Conservation (phyloP, 2,113 vertebrate species). For the Bufo bufo region DNA sequence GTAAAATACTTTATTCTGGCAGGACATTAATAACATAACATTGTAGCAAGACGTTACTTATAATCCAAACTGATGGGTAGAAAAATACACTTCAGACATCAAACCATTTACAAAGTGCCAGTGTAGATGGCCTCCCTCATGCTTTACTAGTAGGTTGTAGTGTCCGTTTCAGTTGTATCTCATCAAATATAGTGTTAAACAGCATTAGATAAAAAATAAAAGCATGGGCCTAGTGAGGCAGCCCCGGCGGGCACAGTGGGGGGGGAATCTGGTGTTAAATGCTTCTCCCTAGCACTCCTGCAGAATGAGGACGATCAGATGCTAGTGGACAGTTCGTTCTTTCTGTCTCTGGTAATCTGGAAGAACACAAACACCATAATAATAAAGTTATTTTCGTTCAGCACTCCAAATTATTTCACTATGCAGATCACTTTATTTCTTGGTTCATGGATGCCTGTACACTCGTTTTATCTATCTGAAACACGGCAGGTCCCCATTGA, state of each 20-base stretch:
- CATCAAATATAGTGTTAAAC: too few species aligned
- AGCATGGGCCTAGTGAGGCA: background rate
- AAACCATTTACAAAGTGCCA: background rate
- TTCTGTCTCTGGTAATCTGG: constrained; percentile 96
- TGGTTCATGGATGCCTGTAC: too few species aligned
- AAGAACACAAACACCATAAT: constrained; percentile 26
- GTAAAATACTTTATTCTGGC: background rate
- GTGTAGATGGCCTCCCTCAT: background rate
- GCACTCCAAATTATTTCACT: too few species aligned
- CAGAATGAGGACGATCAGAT: background rate
- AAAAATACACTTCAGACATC: background rate
- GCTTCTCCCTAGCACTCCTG: background rate
- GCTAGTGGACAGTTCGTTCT: constrained; percentile 95
- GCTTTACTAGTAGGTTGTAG: too few species aligned
- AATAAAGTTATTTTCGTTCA: background rate
- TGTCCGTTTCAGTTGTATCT: too few species aligned
- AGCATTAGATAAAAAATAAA: too few species aligned
- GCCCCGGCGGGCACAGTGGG: background rate
- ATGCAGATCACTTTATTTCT: too few species aligned
- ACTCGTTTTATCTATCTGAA: too few species aligned
- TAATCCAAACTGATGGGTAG: background rate
- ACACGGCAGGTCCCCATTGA: too few species aligned
- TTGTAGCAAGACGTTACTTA: background rate
- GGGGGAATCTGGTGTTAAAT: background rate
- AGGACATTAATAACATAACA: background rate